Percentiles rank a stretch among this genome's conserved stretches.
Conservation (phyloP, 2,797 vertebrate species). For the Scomberomorus guttatus region DNA sequence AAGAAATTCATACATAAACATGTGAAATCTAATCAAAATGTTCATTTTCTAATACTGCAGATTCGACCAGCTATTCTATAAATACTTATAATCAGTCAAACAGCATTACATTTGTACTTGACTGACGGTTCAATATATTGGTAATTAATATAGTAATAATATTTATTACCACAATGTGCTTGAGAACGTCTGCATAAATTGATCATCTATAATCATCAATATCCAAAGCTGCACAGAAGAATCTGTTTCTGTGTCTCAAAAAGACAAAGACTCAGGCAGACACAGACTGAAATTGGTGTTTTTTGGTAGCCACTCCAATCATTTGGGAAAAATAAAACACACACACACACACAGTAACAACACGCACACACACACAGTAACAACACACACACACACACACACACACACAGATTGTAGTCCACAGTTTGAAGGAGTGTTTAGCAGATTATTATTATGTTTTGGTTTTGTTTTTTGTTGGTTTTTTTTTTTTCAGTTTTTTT, state of each 20-base stretch:
- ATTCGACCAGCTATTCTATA: constrained; percentile 10
- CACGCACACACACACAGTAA: constrained; percentile 21
- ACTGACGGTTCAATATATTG: constrained; percentile 5
- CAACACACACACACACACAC: constrained; percentile 30
- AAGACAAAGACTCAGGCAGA: constrained; percentile 64
- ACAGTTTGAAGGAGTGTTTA: constrained; percentile 62
- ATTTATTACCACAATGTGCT: neutral
- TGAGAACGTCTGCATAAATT: neutral
- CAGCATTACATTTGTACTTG: neutral
- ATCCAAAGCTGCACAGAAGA: neutral
- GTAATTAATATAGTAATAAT: neutral
- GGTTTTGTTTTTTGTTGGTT: neutral
- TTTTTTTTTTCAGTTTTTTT: constrained; percentile 45
- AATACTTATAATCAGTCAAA: constrained; percentile 25
- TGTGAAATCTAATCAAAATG: constrained; percentile 23
- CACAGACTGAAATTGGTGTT: constrained; percentile 47
- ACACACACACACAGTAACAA: constrained; percentile 10
- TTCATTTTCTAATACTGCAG: constrained; percentile 1
- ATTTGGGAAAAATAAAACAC: constrained; percentile 49
- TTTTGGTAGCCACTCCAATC: constrained; percentile 61
- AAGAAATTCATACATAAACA: constrained; percentile 6
- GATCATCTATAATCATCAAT: constrained; percentile 38
- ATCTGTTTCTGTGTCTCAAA: constrained; percentile 34
- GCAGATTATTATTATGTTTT: constrained; percentile 10
- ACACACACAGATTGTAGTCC: constrained; percentile 33